Conservation (phyloP, 92 coral and sea anemone genomes). For the Heliopora coerulea region DNA sequence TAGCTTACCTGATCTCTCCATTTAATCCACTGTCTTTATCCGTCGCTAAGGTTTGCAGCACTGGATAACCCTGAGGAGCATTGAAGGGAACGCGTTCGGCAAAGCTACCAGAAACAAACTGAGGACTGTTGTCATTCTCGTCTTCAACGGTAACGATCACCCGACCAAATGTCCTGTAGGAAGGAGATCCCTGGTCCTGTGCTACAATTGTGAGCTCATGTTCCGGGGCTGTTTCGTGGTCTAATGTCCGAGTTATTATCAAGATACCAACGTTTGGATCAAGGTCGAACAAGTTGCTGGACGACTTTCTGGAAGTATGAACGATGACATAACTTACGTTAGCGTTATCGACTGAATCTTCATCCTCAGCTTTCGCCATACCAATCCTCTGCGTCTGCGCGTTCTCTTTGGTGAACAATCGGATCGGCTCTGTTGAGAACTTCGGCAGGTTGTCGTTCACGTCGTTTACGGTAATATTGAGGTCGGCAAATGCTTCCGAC, state of each 20-base stretch:
- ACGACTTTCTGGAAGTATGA: conserved; percentile 56
- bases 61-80: conserved; percentile 47
- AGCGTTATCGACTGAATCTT: conserved; percentile 66
- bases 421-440: conserved; percentile 56
- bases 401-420: conserved; percentile 68
- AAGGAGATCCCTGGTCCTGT: conserved; percentile 67
- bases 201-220: conserved; percentile 74
- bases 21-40: conserved; percentile 73
- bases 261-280: conserved; percentile 48
- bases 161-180: conserved; percentile 63
- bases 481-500: conserved; percentile 55
- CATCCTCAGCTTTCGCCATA: conserved; percentile 52
- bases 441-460: conserved; percentile 79
- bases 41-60: conserved; percentile 58
- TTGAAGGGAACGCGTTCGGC: conserved; percentile 64
- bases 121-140: conserved; percentile 67
- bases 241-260: conserved; percentile 60
- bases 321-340: conserved; percentile 61
- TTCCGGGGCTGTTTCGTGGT: conserved; percentile 60
- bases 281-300: conserved; percentile 61
- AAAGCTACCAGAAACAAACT: conserved; percentile 58
- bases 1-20: conserved; percentile 68
- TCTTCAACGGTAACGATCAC: conserved; percentile 65
- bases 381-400: conserved; percentile 54
- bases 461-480: conserved; percentile 60